phyloP scores from a whole-genome alignment of 1,140 invertebrate genomes.

The Pissodes strobi region DNA sequence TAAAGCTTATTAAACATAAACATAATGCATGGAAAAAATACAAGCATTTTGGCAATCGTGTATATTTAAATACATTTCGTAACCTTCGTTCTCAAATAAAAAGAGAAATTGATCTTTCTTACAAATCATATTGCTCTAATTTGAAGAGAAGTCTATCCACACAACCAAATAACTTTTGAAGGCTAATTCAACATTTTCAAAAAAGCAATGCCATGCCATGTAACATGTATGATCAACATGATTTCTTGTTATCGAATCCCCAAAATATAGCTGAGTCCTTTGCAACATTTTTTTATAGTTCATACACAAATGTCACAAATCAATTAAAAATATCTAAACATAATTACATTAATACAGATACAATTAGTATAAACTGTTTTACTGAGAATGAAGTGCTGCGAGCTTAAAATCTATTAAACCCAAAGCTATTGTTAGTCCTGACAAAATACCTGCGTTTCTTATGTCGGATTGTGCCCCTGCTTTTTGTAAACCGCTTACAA shows the following conservation, averaged over 20 bases:
- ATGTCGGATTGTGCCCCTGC: neutral
- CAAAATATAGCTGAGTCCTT: too few relatives aligned
- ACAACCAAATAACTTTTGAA: neutral
- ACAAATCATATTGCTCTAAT: too few relatives aligned
- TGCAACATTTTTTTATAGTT: neutral
- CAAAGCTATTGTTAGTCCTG: neutral
- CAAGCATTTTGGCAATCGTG: too few relatives aligned
- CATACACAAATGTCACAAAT: too few relatives aligned
- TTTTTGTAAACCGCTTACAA: neutral
- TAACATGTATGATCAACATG: too few relatives aligned
- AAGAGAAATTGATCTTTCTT: neutral
- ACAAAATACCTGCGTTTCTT: neutral
- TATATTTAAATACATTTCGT: neutral
- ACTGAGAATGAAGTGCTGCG: neutral
- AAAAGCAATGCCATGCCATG: neutral
- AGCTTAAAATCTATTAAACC: neutral
- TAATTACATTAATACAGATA: neutral
- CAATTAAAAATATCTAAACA: neutral
- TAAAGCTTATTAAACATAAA: neutral
- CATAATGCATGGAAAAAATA: too few relatives aligned
- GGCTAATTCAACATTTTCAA: neutral
- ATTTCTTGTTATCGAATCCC: too few relatives aligned
- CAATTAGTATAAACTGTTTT: neutral
- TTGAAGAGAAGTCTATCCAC: too few relatives aligned
- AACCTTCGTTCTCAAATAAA: neutral